Percentiles rank a stretch among this genome's conserved stretches.
Evolutionary conservation across 92 coral and sea anemone genomes (phyloP).

Genomic region (Umimayanthus kanabou): DNA sequence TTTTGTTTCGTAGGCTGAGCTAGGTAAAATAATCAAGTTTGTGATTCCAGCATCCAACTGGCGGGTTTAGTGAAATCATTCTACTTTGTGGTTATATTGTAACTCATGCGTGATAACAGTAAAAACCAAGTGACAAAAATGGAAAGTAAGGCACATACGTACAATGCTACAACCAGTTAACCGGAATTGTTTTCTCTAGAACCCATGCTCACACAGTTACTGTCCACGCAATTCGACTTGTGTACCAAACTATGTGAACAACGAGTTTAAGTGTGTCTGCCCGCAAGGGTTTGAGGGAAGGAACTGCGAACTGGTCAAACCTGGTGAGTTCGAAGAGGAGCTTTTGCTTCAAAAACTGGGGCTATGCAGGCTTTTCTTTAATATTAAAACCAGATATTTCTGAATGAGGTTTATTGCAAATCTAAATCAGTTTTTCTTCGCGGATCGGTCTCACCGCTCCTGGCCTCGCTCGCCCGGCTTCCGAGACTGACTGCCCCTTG

Average conservation of each 20-base stretch:
- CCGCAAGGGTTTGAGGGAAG: conserved; percentile 18
- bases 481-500: too few species aligned
- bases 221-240: conserved; percentile 10
- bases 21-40: not conserved
- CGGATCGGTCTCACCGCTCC: too few species aligned
- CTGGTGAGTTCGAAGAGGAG: not conserved
- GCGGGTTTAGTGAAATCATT: not conserved
- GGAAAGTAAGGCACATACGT: not conserved
- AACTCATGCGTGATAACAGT: not conserved
- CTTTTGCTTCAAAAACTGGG: not conserved
- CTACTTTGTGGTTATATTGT: not conserved
- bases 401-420: not conserved
- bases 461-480: too few species aligned
- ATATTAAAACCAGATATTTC: not conserved
- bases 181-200: conserved; percentile 3
- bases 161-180: not conserved
- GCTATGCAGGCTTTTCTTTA: not conserved
- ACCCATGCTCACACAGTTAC: conserved; percentile 4
- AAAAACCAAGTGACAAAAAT: not conserved
- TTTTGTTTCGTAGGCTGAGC: not conserved
- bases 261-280: not conserved
- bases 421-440: too few species aligned
- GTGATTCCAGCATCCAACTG: not conserved
- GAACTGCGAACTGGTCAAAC: conserved; percentile 1
- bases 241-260: conserved; percentile 3